phyloP scores from a whole-genome alignment of 1,140 invertebrate genomes.

The Pentalonia nigronervosa region DNA sequence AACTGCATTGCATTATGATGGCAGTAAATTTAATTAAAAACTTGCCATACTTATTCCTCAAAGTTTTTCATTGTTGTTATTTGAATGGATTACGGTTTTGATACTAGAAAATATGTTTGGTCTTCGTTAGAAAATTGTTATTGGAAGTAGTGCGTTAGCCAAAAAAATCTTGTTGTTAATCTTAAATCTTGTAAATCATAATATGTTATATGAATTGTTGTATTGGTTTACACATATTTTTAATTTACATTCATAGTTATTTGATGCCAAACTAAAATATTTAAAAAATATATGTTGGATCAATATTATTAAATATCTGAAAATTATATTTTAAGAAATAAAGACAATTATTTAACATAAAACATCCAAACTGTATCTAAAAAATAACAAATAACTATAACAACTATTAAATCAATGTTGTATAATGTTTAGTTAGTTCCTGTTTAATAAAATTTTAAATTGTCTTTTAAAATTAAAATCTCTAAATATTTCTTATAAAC shows the following conservation, averaged over 20 bases:
- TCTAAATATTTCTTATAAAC: background rate
- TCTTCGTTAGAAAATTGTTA: background rate
- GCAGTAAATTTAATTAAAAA: background rate
- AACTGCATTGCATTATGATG: background rate
- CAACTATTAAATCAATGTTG: background rate
- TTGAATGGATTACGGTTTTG: background rate
- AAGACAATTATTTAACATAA: too few relatives aligned
- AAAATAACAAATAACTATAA: background rate
- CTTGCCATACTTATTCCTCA: background rate
- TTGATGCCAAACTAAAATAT: background rate
- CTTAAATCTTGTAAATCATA: too few relatives aligned
- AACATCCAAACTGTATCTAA: background rate
- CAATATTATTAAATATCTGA: background rate
- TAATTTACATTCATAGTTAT: background rate
- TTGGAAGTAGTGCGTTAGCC: background rate
- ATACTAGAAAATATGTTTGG: background rate
- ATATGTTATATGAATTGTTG: background rate
- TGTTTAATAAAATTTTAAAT: background rate
- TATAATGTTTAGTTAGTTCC: background rate
- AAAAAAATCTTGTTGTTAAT: background rate
- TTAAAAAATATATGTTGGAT: background rate
- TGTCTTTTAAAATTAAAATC: background rate
- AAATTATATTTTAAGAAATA: background rate
- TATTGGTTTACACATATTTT: background rate
- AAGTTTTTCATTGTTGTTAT: background rate